Conservation (phyloP, 2,797 vertebrate species). For the Leucoraja ocellata region DNA sequence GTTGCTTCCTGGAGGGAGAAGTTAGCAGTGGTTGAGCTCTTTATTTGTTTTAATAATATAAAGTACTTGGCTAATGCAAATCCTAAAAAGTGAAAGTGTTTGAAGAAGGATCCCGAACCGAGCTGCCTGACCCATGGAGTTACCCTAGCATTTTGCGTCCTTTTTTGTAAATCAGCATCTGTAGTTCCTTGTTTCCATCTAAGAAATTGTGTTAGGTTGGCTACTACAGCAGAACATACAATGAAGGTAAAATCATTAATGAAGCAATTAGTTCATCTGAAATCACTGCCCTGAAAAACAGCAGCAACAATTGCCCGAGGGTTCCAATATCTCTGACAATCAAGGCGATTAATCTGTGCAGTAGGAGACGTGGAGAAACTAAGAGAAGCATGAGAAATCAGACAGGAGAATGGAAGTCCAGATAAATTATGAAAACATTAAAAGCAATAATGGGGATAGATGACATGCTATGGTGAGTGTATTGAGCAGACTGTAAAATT, state of each 20-base stretch:
- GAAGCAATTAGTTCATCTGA: neutral
- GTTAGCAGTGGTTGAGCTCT: neutral
- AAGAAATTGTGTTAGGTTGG: neutral
- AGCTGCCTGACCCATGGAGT: too few relatives aligned
- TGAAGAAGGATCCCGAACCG: too few relatives aligned
- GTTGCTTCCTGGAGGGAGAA: neutral
- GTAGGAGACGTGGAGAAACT: neutral
- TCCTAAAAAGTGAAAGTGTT: neutral
- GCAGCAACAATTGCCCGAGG: neutral
- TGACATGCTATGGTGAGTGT: neutral
- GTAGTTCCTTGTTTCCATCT: too few relatives aligned
- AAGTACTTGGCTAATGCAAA: too few relatives aligned
- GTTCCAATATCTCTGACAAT: neutral
- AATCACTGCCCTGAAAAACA: neutral
- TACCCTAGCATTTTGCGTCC: too few relatives aligned
- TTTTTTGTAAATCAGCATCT: too few relatives aligned
- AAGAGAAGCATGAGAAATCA: neutral
- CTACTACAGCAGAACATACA: neutral
- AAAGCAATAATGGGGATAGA: neutral
- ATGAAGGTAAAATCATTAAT: neutral
- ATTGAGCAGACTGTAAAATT: neutral
- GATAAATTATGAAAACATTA: neutral
- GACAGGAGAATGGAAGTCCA: neutral
- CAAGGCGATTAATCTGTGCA: neutral
- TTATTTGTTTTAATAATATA: neutral